Percentiles rank a stretch among this genome's conserved stretches.
These are phyloP conservation scores for Enteromius afrohamiltoni DNA, from an alignment of 2,797 vertebrate genomes.

Conservation along the genomic window DNA sequence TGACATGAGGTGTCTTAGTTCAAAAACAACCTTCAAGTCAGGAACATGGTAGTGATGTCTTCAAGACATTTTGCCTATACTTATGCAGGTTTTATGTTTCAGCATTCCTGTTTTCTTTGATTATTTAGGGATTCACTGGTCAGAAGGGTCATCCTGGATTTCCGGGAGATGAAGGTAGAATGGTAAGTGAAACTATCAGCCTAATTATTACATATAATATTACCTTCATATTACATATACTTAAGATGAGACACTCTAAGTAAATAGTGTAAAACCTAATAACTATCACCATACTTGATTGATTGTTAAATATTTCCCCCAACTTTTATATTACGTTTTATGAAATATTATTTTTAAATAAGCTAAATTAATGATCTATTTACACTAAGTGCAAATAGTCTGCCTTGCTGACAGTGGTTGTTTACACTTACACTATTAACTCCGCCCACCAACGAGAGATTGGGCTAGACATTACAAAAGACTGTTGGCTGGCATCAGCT, in stretches of 20 bases:
- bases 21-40: not conserved
- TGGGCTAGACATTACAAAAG: too few relatives aligned
- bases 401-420: too few relatives aligned
- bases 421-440: too few relatives aligned
- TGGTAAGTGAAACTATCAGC: conserved; percentile 74
- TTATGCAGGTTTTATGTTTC: not conserved
- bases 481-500: too few relatives aligned
- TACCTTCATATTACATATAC: not conserved
- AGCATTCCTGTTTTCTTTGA: not conserved
- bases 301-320: not conserved
- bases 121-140: conserved; percentile 77
- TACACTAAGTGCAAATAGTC: too few relatives aligned
- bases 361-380: too few relatives aligned
- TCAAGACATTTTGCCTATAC: not conserved
- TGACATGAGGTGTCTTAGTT: not conserved
- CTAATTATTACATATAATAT: not conserved
- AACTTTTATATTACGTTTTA: not conserved
- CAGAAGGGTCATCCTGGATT: conserved; percentile 79
- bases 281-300: not conserved
- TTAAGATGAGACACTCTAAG: not conserved
- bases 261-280: too few relatives aligned
- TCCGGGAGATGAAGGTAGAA: conserved; percentile 85
- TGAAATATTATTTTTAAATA: not conserved
- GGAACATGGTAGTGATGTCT: not conserved
- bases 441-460: too few relatives aligned